Percentiles rank a stretch among this genome's conserved stretches.
Conservation (phyloP, 1,140 invertebrate species). For the Ephestia elutella region DNA sequence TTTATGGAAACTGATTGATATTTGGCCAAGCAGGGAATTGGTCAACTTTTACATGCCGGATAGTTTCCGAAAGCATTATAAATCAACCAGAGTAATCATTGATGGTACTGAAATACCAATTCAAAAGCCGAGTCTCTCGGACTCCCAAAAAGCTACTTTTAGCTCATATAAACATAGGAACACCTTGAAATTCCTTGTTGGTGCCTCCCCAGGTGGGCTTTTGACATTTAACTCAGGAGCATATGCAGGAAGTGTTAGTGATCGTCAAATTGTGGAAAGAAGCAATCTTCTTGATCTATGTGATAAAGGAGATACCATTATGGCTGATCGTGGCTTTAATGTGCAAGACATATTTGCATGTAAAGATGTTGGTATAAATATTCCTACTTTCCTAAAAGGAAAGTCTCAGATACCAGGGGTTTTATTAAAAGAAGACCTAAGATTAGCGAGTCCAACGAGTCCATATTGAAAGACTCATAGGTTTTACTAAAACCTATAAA, state of each 20-base stretch:
- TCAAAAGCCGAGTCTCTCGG: not conserved
- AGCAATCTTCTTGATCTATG: constrained; percentile 8
- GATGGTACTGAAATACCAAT: constrained; percentile 7
- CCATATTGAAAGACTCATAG: constrained; percentile 15
- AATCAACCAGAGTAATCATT: constrained; percentile 1
- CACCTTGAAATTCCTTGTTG: constrained; percentile 3
- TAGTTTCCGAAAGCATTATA: not conserved
- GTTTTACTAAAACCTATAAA: constrained; percentile 15
- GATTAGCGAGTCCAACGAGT: constrained; percentile 12
- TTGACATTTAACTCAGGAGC: not conserved
- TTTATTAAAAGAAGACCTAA: constrained; percentile 7
- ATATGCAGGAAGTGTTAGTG: constrained; percentile 14
- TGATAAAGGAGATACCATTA: constrained; percentile 16
- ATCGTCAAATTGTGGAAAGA: constrained; percentile 18
- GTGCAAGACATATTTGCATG: constrained; percentile 18
- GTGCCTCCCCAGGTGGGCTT: not conserved
- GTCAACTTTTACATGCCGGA: constrained; percentile 1
- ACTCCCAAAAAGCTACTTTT: constrained; percentile 1
- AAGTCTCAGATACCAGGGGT: constrained; percentile 17
- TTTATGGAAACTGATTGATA: not conserved
- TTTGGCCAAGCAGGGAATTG: constrained; percentile 4
- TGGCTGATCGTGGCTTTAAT: constrained; percentile 21
- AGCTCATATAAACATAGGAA: constrained; percentile 1
- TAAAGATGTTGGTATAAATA: constrained; percentile 16
- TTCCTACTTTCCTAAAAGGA: constrained; percentile 21